These are phyloP conservation scores for Sarcophaga rosellei DNA, from an alignment of 2,888 invertebrate species.

Conservation along the genomic window DNA sequence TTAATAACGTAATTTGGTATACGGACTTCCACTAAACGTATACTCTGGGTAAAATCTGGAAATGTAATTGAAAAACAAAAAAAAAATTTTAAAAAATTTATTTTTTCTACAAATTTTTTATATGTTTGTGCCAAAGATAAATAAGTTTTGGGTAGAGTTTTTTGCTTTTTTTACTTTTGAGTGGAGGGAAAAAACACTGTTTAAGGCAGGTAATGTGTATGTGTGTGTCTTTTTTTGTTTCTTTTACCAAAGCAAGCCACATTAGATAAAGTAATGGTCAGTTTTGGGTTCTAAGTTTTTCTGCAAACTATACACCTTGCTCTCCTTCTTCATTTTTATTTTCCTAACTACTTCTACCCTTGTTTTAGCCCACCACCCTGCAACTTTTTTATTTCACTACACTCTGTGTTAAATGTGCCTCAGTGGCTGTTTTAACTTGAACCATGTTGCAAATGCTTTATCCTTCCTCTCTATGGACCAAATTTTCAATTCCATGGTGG, in stretches of 20 bases:
- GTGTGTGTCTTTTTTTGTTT: constrained; percentile 7
- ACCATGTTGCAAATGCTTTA: constrained; percentile 46
- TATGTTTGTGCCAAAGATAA: constrained; percentile 58
- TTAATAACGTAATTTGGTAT: constrained; percentile 91
- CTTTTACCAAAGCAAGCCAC: constrained; percentile 12
- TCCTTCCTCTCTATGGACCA: constrained; percentile 7
- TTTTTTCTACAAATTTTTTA: constrained; percentile 46
- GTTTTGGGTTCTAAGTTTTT: constrained; percentile 43
- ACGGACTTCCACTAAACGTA: constrained; percentile 89
- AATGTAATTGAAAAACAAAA: constrained; percentile 47
- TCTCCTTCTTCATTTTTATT: not conserved
- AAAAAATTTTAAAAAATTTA: constrained; percentile 6
- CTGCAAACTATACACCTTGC: too few species aligned
- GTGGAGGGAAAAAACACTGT: not conserved
- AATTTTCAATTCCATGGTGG: constrained; percentile 52
- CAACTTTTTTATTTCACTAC: not conserved
- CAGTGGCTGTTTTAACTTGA: constrained; percentile 48
- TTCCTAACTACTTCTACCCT: not conserved
- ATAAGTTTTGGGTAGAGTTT: constrained; percentile 56
- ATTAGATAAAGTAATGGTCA: constrained; percentile 64
- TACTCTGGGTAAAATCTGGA: constrained; percentile 82
- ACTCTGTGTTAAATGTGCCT: constrained; percentile 31
- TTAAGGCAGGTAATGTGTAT: constrained; percentile 33
- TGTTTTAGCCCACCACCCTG: too few species aligned
- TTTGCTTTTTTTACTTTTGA: constrained; percentile 19